Percentiles rank a stretch among this genome's conserved stretches.
phyloP scores from a whole-genome alignment of 2,113 vertebrate genomes.

The Alexandromys fortis region DNA sequence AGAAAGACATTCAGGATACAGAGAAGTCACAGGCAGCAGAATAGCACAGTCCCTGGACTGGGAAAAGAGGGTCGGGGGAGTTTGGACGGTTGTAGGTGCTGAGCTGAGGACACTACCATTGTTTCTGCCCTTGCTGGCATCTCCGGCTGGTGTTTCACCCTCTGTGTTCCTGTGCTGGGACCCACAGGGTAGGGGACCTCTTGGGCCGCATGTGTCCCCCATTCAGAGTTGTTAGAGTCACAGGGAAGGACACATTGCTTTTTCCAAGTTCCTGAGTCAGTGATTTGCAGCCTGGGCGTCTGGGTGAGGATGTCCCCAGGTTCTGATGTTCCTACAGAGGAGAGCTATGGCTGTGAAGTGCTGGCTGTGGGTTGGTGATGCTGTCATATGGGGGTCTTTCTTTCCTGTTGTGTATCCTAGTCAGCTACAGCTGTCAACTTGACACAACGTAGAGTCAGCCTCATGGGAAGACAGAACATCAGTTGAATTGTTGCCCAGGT shows the following conservation, averaged over 20 bases:
- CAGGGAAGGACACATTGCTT: not conserved
- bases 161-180: not conserved
- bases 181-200: not conserved
- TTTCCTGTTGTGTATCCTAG: not conserved
- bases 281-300: not conserved
- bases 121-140: too few species aligned
- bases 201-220: not conserved
- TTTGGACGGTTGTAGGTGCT: not conserved
- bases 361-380: not conserved
- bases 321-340: not conserved
- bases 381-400: not conserved
- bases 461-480: not conserved
- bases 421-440: not conserved
- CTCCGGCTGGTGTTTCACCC: not conserved
- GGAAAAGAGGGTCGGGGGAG: too few species aligned
- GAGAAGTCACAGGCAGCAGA: not conserved
- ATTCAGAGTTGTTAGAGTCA: not conserved
- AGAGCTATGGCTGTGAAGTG: not conserved
- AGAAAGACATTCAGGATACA: not conserved
- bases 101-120: not conserved
- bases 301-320: not conserved
- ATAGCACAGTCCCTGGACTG: not conserved
- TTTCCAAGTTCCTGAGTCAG: not conserved
- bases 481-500: not conserved
- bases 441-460: not conserved